Conservation (phyloP, 2,113 vertebrate genomes). For the Hydropotes inermis region DNA sequence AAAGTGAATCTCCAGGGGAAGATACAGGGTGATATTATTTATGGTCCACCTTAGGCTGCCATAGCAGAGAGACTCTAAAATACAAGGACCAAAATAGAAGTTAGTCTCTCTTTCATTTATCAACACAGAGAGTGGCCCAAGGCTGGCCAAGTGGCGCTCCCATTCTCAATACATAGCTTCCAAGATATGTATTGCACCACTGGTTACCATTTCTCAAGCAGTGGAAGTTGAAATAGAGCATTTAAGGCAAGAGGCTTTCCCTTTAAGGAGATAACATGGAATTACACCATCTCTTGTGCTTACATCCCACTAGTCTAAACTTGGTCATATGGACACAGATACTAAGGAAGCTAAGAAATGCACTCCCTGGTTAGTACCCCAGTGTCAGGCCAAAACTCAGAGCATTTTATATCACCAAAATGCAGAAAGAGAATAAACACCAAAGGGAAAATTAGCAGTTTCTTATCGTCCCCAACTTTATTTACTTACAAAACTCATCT, state of each 20-base stretch:
- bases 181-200: not conserved
- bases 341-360: not conserved
- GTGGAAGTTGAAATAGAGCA: not conserved
- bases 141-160: not conserved
- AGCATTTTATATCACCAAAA: not conserved
- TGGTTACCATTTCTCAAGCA: not conserved
- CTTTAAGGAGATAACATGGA: not conserved
- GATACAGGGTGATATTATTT: not conserved
- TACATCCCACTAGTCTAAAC: not conserved
- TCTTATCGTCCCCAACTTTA: not conserved
- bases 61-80: not conserved
- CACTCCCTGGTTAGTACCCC: not conserved
- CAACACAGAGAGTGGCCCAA: not conserved
- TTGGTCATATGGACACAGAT: not conserved
- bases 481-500: not conserved
- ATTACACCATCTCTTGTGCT: not conserved
- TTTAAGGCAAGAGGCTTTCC: not conserved
- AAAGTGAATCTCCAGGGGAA: not conserved
- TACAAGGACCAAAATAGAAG: not conserved
- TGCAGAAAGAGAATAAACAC: not conserved
- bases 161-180: not conserved
- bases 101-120: not conserved
- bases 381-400: not conserved
- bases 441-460: not conserved
- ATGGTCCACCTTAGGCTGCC: not conserved